Evolutionary conservation across 2,113 vertebrate species (phyloP), one percentile per base, ranked within the genome.

Genomic region (Macquaria ambigua): DNA sequence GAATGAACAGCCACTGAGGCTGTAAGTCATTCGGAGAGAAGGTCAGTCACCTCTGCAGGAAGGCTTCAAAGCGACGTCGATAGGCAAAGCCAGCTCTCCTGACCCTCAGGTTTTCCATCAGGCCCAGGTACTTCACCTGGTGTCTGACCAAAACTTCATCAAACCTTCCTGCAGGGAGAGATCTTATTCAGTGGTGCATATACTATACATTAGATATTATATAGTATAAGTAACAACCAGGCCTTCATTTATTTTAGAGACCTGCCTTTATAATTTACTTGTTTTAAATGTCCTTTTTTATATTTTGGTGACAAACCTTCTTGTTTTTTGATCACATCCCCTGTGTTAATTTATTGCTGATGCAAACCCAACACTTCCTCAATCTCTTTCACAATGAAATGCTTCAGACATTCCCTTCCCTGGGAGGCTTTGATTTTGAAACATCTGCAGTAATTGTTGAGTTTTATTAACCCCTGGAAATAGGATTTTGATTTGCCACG

Each of bases 71-170:
- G 93, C 97, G 97, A 0, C 98, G 95, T 2, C 98, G 96, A 74
- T 99, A 99, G 0, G 98, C 98, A 83, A 99, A 99, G 18, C 98
- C 98, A 5, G 98, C 98, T 90, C 98, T 96, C 84, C 98, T 96
- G 78, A 99, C 98, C 0, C 98, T 89, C 56, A 99, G 95, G 93
- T 98, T 99, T 91, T 99, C 98, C 98, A 99, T 98, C 84, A 99
- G 92, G n/a, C 98, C 98, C 77, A 99, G 93, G 90, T 99, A 99
- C 52, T 99, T 99, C 91, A 99, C 98, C 89, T 99, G 98, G 90
- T 99, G 98, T 74, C 98, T 93, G 89, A 99, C 97, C 72, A 99
- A 93, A 68, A 98, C 97, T 79, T 99, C 98, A 81, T 99, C 98
- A 90, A 99, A 99, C 3, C 95, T 96, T 70, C 96, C 98, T 99